These are phyloP conservation scores for Henicopernis longicauda DNA, from an alignment of 2,113 vertebrate genomes.

Conservation along the genomic window DNA sequence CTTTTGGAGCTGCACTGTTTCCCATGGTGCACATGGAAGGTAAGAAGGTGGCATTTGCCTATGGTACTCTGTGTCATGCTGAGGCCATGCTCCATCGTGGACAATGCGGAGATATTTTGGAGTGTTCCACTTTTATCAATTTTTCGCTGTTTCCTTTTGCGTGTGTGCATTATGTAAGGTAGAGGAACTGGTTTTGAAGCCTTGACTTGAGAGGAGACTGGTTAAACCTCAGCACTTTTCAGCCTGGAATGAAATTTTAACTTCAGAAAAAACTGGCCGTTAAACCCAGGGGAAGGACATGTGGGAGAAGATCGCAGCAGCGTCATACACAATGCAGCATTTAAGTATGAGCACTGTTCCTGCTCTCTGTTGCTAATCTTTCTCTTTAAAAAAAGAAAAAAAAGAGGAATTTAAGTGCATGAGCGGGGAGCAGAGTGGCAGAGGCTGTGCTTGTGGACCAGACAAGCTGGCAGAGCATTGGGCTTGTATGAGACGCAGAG, in stretches of 20 bases:
- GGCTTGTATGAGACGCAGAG: background rate
- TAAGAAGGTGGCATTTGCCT: background rate
- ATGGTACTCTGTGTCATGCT: rapidly evolving
- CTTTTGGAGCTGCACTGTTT: background rate
- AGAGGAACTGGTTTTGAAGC: background rate
- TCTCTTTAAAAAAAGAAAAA: background rate
- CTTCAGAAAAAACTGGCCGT: background rate
- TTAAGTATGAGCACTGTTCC: background rate
- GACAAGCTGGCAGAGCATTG: background rate
- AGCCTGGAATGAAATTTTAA: background rate
- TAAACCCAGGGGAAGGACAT: too few species aligned
- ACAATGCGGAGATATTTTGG: background rate
- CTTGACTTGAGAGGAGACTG: background rate
- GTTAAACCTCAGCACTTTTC: background rate
- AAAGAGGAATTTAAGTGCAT: rapidly evolving
- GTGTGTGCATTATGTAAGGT: background rate
- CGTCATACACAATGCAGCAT: background rate
- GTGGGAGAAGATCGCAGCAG: background rate
- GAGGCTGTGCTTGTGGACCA: background rate
- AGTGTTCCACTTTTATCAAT: background rate
- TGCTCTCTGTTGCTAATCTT: background rate
- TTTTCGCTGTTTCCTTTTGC: background rate
- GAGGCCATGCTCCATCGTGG: background rate
- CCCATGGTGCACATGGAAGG: background rate
- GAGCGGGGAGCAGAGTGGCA: background rate